These are phyloP conservation scores for Drosophila leonis DNA, from an alignment of 2,888 invertebrate species.

Conservation along the genomic window DNA sequence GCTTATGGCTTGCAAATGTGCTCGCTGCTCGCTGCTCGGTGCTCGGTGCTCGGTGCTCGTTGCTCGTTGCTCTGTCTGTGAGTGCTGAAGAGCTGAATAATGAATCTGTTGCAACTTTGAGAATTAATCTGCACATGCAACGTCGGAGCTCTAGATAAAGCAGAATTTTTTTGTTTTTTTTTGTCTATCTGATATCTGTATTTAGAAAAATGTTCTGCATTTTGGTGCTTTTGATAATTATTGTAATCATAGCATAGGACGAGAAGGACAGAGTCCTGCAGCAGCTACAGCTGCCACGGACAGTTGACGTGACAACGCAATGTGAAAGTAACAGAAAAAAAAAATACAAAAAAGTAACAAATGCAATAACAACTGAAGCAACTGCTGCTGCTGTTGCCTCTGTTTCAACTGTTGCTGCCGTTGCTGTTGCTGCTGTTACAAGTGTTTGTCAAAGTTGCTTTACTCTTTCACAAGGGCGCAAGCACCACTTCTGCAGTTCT, in stretches of 20 bases:
- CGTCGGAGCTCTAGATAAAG: not conserved
- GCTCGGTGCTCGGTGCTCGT: not conserved
- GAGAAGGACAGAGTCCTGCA: not conserved
- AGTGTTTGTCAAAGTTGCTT: conserved; percentile 34
- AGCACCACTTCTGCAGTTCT: conserved; percentile 62
- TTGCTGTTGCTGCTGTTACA: conserved; percentile 26
- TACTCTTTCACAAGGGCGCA: conserved; percentile 12
- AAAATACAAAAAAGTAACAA: not conserved
- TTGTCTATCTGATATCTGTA: not conserved
- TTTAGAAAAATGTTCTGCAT: not conserved
- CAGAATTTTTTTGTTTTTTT: not conserved
- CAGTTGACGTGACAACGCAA: conserved; percentile 15
- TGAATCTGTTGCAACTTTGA: conserved; percentile 9
- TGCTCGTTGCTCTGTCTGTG: too few species aligned
- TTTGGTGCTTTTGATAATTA: conserved; percentile 5
- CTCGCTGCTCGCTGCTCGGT: not conserved
- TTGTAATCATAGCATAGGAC: not conserved
- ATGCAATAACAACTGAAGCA: conserved; percentile 27
- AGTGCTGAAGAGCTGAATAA: conserved; percentile 22
- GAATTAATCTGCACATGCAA: conserved; percentile 10
- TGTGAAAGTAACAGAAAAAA: not conserved
- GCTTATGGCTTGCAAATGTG: conserved; percentile 5
- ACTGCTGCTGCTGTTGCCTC: not conserved
- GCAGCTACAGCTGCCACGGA: not conserved
- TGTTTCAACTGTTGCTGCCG: not conserved